Evolutionary conservation across 2,797 vertebrate genomes (phyloP).

Genomic region (Bradypodion pumilum): DNA sequence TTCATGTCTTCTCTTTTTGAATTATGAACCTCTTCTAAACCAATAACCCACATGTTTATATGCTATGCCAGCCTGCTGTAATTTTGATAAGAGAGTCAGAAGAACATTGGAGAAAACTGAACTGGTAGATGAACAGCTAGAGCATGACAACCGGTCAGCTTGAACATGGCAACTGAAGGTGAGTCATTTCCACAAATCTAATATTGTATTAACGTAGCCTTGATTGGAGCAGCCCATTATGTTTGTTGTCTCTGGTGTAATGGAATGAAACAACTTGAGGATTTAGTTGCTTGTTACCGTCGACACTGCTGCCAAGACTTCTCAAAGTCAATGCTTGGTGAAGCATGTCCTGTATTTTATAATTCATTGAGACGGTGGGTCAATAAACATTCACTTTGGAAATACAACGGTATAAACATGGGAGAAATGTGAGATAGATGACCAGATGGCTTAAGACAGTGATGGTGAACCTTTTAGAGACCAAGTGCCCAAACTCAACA

Average conservation of each 20-base stretch:
- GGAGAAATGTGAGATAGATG: conserved; percentile 31
- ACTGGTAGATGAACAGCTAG: conserved; percentile 38
- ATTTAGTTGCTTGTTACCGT: not conserved
- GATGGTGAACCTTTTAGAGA: too few species aligned
- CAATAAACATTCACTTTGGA: conserved; percentile 44
- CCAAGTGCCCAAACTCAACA: too few species aligned
- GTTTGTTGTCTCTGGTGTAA: conserved; percentile 30
- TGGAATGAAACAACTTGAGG: conserved; percentile 8
- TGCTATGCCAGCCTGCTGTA: conserved; percentile 43
- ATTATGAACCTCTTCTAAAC: conserved; percentile 53
- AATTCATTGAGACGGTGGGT: conserved; percentile 43
- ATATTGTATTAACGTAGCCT: conserved; percentile 21
- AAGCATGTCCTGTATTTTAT: not conserved
- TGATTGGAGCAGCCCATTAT: not conserved
- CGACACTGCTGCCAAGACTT: not conserved
- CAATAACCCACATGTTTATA: conserved; percentile 49
- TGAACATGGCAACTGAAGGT: conserved; percentile 23
- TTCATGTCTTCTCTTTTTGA: conserved; percentile 57
- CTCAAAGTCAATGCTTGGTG: not conserved
- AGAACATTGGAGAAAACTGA: conserved; percentile 25
- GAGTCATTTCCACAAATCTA: conserved; percentile 9
- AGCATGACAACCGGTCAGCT: too few species aligned
- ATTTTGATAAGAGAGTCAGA: conserved; percentile 49
- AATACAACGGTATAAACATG: conserved; percentile 35
- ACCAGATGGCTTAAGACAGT: conserved; percentile 54